phyloP scores from a whole-genome alignment of 2,113 vertebrate species.

The Ciconia stormi region DNA sequence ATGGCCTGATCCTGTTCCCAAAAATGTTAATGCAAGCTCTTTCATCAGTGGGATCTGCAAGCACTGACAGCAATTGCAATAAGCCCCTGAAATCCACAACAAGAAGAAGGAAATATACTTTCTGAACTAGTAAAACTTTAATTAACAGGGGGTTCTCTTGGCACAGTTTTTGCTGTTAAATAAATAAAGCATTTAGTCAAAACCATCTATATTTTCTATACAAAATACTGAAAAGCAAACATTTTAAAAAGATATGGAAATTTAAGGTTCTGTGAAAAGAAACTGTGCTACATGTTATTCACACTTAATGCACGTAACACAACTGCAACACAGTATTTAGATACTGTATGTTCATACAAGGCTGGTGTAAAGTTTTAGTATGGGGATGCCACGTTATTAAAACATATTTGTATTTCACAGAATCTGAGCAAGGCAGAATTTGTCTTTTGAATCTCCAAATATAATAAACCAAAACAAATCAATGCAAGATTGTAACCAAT shows the following conservation, averaged over 20 bases:
- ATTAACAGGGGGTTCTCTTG: slow-evolving; percentile 73
- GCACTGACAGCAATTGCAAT: slow-evolving; percentile 47
- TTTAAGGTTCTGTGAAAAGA: slow-evolving; percentile 59
- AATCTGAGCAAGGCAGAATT: slow-evolving; percentile 4
- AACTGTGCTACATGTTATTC: slow-evolving; percentile 68
- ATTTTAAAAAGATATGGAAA: slow-evolving; percentile 51
- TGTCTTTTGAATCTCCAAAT: not conserved
- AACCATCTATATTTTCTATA: slow-evolving; percentile 81
- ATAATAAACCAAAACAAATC: not conserved
- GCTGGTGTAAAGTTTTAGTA: slow-evolving; percentile 16
- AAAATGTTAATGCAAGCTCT: slow-evolving; percentile 19
- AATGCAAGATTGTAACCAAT: not conserved
- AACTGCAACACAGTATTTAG: slow-evolving; percentile 54
- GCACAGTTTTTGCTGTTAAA: slow-evolving; percentile 85
- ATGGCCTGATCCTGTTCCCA: slow-evolving; percentile 26
- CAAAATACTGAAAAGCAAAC: slow-evolving; percentile 65
- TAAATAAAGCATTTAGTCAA: slow-evolving; percentile 84
- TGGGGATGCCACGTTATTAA: slow-evolving; percentile 57
- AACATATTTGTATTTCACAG: not conserved
- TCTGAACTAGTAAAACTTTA: slow-evolving; percentile 53
- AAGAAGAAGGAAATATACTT: slow-evolving; percentile 12
- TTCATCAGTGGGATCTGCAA: slow-evolving; percentile 27
- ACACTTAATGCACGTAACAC: slow-evolving; percentile 61
- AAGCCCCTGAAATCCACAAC: slow-evolving; percentile 53
- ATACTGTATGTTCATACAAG: slow-evolving; percentile 39